Evolutionary conservation across 2,888 invertebrate genomes (phyloP), one percentile per base, ranked within the genome.

Genomic region (Epiblema foenella): DNA sequence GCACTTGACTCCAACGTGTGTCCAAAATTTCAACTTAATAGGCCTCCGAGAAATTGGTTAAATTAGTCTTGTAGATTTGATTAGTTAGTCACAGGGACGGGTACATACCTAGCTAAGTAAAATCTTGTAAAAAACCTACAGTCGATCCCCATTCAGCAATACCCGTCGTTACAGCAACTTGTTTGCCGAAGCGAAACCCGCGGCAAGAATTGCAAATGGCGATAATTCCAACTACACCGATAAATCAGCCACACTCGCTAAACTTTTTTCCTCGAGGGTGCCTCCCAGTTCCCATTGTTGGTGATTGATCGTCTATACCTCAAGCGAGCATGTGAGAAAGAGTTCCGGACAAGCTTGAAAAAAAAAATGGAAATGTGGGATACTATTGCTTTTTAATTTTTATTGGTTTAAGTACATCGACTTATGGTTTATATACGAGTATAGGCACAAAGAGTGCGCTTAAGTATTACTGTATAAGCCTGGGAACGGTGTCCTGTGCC

Each of bases 191-290:
- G 83, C 82, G 85, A 83, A 69, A 84, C 83, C 83, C 85, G 82
- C 83, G 85, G 83, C 86, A 89, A 89, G 91, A 93, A 93, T 93
- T 93, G 93, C 92, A 92, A 93, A 91, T 93, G 88, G 91, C 87
- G 89, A 92, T 93, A 93, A 93, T 93, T 93, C 92, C 83, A 92
- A 93, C 91, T 92, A 89, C 87, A 81, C 85, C 89, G 81, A 93
- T 93, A 93, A 93, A 93, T 93, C 93, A 92, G 87, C 85, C 77
- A 81, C 85, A 85, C 84, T 85, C 86, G 89, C 84, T 86, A 83
- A 87, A 92, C 81, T 90, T 93, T 89, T 91, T 93, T 91, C 89
- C 91, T 85, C 85, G 77, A 80, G 91, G 91, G 93, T 85, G 85
- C 85, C 82, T 77, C 87, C 77, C 78, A 82, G 81, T 77, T 76